Conservation (phyloP, 2,888 invertebrate genomes). For the Metalampra italica region DNA sequence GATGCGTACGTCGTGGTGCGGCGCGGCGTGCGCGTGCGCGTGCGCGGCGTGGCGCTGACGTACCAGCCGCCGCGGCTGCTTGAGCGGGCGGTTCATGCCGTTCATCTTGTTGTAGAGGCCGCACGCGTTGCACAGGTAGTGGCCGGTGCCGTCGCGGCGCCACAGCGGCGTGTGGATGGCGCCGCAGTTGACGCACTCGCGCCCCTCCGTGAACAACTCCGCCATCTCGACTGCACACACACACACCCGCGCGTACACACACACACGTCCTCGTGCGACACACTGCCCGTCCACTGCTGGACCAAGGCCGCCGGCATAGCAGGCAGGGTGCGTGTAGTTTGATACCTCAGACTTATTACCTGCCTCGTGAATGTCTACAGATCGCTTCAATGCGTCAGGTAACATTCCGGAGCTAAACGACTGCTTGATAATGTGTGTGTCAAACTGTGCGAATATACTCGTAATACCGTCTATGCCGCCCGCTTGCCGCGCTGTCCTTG, state of each 20-base stretch:
- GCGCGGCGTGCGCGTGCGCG: constrained; percentile 52
- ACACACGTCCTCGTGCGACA: too few species aligned
- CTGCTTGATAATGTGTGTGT: too few species aligned
- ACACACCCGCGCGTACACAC: constrained; percentile 30
- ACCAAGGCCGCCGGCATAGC: too few species aligned
- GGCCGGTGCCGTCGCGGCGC: constrained; percentile 99
- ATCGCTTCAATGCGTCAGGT: too few species aligned
- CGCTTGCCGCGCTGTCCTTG: too few species aligned
- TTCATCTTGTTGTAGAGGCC: constrained; percentile 99
- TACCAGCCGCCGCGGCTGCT: constrained; percentile 98
- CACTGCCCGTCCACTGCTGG: too few species aligned
- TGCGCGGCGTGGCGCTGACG: constrained; percentile 79
- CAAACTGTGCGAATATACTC: too few species aligned
- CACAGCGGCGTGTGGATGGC: constrained; percentile 98
- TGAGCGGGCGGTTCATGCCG: constrained; percentile 97
- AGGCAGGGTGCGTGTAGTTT: too few species aligned
- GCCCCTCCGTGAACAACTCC: constrained; percentile 92
- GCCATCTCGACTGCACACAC: constrained; percentile 78
- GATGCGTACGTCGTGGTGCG: constrained; percentile 56
- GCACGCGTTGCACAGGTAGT: constrained; percentile 99
- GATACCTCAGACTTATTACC: too few species aligned
- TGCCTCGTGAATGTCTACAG: too few species aligned
- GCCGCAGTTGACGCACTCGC: constrained; percentile 99
- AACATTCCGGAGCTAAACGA: too few species aligned
- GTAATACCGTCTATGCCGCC: too few species aligned